Evolutionary conservation across 1,140 invertebrate genomes (phyloP).

Genomic region (Drosophila orena): DNA sequence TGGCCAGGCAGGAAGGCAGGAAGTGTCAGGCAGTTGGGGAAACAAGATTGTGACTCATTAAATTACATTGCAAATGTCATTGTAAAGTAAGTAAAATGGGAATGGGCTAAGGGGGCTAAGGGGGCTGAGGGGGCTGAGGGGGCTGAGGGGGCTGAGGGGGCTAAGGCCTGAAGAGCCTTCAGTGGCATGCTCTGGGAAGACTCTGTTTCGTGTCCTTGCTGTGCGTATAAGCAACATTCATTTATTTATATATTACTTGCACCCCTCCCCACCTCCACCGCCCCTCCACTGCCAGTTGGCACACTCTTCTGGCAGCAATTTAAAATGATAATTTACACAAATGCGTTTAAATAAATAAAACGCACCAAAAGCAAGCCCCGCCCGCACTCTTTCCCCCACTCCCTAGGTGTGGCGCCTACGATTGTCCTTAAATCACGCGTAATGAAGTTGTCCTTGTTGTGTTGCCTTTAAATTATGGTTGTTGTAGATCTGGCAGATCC

Average conservation of each 20-base stretch:
- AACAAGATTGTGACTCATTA: slow-evolving; percentile 83
- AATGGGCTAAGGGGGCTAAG: neutral
- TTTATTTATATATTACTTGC: slow-evolving; percentile 81
- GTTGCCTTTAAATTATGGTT: slow-evolving; percentile 44
- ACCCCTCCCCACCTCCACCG: slow-evolving; percentile 15
- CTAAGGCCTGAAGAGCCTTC: slow-evolving; percentile 16
- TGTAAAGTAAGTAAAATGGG: slow-evolving; percentile 78
- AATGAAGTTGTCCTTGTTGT: slow-evolving; percentile 82
- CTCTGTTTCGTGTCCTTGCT: slow-evolving; percentile 34
- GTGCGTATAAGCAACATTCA: slow-evolving; percentile 74
- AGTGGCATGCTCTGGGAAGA: slow-evolving; percentile 37
- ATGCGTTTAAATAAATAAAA: slow-evolving; percentile 84
- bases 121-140: no score
- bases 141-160: neutral
- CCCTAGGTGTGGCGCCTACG: slow-evolving; percentile 76
- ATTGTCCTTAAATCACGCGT: slow-evolving; percentile 84
- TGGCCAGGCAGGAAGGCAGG: slow-evolving; percentile 22
- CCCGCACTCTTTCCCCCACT: neutral
- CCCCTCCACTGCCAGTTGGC: neutral
- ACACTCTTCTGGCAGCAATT: slow-evolving; percentile 63
- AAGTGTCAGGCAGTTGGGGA: slow-evolving; percentile 80
- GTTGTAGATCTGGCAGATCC: slow-evolving; percentile 42
- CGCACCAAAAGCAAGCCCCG: slow-evolving; percentile 38
- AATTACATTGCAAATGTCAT: slow-evolving; percentile 83
- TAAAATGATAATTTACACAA: slow-evolving; percentile 84